Evolutionary conservation across 1,140 invertebrate genomes (phyloP).

Genomic region (Nixonia krombeini): DNA sequence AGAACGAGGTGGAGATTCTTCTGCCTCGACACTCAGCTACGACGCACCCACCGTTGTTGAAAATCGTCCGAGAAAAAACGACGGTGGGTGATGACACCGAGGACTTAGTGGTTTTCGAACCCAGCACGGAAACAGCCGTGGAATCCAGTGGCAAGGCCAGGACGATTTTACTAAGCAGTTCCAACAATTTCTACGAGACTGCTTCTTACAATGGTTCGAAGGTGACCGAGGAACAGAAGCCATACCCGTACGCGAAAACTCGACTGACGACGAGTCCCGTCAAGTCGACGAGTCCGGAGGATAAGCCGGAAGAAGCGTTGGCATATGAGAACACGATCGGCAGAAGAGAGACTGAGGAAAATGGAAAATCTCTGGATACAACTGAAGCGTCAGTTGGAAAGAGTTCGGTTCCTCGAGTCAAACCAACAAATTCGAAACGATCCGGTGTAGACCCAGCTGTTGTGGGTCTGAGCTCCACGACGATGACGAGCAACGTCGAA

Average conservation of each 20-base stretch:
- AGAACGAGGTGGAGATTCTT: conserved; percentile 58
- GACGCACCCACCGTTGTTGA: conserved; percentile 34
- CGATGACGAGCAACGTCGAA: conserved; percentile 6
- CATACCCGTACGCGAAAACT: conserved; percentile 46
- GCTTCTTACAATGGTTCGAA: conserved; percentile 8
- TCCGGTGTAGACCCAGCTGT: conserved; percentile 29
- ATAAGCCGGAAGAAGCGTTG: conserved; percentile 48
- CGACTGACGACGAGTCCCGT: too few relatives aligned
- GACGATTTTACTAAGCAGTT: conserved; percentile 50
- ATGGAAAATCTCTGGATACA: conserved; percentile 47
- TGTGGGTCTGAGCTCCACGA: neutral
- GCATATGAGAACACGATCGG: conserved; percentile 61
- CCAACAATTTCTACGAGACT: conserved; percentile 10
- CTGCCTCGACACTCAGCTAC: conserved; percentile 40
- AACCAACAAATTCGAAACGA: conserved; percentile 40
- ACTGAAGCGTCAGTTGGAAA: conserved; percentile 61
- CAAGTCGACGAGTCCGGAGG: neutral
- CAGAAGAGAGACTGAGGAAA: conserved; percentile 28
- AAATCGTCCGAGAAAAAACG: conserved; percentile 23
- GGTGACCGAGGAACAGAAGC: conserved; percentile 27
- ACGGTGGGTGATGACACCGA: conserved; percentile 4
- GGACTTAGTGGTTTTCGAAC: neutral
- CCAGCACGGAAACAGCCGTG: conserved; percentile 2
- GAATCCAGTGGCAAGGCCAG: too few relatives aligned
- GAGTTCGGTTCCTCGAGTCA: conserved; percentile 54